These are phyloP conservation scores for Rachycentron canadum DNA, from an alignment of 2,797 vertebrate species.

Conservation along the genomic window DNA sequence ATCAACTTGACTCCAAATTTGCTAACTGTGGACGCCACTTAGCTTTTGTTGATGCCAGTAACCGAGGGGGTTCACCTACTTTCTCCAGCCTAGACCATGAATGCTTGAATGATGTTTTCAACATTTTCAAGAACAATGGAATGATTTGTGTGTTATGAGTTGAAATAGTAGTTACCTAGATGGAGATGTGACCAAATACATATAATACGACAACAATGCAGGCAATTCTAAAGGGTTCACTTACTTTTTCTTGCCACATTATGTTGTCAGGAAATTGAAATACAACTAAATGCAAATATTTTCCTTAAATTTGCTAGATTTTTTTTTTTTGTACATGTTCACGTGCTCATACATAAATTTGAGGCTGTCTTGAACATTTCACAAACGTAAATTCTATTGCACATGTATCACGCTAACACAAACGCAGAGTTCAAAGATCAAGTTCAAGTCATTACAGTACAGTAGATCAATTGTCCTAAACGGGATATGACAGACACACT, in stretches of 20 bases:
- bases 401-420: not conserved
- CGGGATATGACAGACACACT: constrained; percentile 2
- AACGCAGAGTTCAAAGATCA: not conserved
- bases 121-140: not conserved
- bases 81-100: not conserved
- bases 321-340: not conserved
- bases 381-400: not conserved
- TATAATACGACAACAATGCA: not conserved
- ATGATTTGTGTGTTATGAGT: not conserved
- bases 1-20: not conserved
- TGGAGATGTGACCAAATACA: not conserved
- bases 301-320: too few species aligned
- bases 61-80: not conserved
- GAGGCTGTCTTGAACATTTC: not conserved
- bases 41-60: not conserved
- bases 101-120: not conserved
- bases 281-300: not conserved
- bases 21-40: not conserved
- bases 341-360: not conserved
- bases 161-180: not conserved
- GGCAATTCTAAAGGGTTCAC: not conserved
- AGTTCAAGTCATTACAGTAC: not conserved
- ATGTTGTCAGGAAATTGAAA: not conserved
- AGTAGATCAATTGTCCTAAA: too few species aligned
- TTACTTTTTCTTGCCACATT: too few species aligned